Conservation (phyloP, 2,888 invertebrate genomes). For the Schizaphis graminum region DNA sequence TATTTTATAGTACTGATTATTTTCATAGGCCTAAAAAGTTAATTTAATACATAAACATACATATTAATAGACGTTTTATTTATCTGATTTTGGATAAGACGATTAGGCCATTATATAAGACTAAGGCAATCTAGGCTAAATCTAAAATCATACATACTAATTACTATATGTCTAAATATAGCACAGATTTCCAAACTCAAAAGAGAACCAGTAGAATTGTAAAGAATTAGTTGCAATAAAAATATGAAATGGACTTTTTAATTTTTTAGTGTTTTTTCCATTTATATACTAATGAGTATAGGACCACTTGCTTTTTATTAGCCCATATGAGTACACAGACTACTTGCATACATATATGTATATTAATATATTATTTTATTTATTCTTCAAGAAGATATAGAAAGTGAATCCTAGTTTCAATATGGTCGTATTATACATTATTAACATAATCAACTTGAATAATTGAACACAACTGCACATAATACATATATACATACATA, state of each 20-base stretch:
- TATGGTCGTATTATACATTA: neutral
- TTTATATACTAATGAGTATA: neutral
- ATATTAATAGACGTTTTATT: no score
- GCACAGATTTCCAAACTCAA: neutral
- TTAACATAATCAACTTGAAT: neutral
- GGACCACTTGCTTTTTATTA: neutral
- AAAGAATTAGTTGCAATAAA: neutral
- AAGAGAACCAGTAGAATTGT: neutral
- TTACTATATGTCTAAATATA: neutral
- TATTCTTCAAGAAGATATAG: neutral
- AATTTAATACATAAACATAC: neutral
- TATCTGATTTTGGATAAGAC: neutral
- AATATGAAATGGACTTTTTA: neutral
- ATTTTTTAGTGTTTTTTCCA: neutral
- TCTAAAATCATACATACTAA: no score
- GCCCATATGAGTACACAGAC: neutral
- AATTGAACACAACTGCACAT: neutral
- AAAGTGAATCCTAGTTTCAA: neutral
- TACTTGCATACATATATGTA: neutral
- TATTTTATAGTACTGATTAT: neutral
- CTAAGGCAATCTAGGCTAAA: no score
- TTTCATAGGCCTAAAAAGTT: neutral
- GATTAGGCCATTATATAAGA: neutral
- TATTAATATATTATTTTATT: neutral
- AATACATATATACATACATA: neutral